Evolutionary conservation across 2,113 vertebrate genomes (phyloP), one percentile per base, ranked within the genome.

Genomic region (Psittacus erithacus): DNA sequence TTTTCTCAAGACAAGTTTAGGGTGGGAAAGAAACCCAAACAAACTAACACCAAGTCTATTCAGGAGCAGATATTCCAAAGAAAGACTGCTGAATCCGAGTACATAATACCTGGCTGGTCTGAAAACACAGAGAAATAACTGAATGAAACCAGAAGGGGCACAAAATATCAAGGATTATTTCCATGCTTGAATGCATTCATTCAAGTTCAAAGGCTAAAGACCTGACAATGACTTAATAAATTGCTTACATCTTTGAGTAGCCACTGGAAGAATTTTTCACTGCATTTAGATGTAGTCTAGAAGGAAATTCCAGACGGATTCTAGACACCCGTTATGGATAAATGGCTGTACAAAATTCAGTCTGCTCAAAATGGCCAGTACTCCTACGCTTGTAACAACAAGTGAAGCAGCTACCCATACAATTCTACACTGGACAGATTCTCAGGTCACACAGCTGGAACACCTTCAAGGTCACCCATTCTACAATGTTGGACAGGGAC

Each of bases 401-500:
- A 25, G 17, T 52, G 47, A 57, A 46, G 10, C 43, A 50, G 57
- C 4, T 67, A 16, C 59, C 43, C 35, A 4, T 7, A 10, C 16
- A 59, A 33, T 4, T 43, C 67, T 1, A 1, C 41, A 23, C 13
- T 1, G 0, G 3, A 6, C 35, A 77, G 53, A 23, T 8, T 20
- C 49, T 15, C 31, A 46, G n/a, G 29, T n/a, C 53, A 33, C 5
- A 8, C 53, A 65, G 39, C 24, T 43, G 53, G 28, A 82, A 60
- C 24, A n/a, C 10, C 39, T 70, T 41, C 35, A 50, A n/a, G 14
- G 35, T 52, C 13, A 4, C 10, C 33, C 11, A 28, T 69, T 50
- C 44, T 52, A 10, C 44, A 52, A 0, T 5, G 25, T 2, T 39
- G 27, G 35, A 52, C 1, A 50, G 2, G 33, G 46, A 38, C 44